A percentile compares a stretch with the other conserved stretches of the same genome.
Conservation (phyloP, 2,888 invertebrate genomes). For the Pecten maximus region DNA sequence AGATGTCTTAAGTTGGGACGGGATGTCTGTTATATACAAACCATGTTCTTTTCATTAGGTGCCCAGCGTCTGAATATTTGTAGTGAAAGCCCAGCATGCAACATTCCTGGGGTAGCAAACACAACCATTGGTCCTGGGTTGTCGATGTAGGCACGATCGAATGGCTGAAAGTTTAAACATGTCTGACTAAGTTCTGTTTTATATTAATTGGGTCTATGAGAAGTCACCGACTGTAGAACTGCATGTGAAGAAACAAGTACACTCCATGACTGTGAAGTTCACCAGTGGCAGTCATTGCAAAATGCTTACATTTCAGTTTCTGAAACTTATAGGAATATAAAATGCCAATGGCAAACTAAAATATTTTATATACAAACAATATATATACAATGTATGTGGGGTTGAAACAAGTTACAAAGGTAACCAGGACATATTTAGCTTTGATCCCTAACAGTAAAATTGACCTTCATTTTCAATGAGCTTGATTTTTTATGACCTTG, state of each 20-base stretch:
- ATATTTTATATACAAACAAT: too few relatives aligned
- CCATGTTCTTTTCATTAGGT: constrained; percentile 98
- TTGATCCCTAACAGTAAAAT: not conserved
- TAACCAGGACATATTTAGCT: too few relatives aligned
- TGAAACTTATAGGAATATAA: too few relatives aligned
- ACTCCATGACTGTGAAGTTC: too few relatives aligned
- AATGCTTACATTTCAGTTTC: too few relatives aligned
- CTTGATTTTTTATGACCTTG: not conserved
- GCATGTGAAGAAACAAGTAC: too few relatives aligned
- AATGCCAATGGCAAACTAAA: too few relatives aligned
- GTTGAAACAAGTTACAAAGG: too few relatives aligned
- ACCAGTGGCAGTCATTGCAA: too few relatives aligned
- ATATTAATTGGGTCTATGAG: too few relatives aligned
- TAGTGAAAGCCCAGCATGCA: constrained; percentile 98
- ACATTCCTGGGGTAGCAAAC: constrained; percentile 99
- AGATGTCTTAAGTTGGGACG: not conserved
- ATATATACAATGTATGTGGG: too few relatives aligned
- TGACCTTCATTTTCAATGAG: not conserved
- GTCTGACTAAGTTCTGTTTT: not conserved
- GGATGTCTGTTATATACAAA: constrained; percentile 65
- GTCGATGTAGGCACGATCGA: constrained; percentile 95
- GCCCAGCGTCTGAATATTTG: constrained; percentile 99
- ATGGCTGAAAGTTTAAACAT: constrained; percentile 66
- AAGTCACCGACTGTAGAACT: too few relatives aligned
- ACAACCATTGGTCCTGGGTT: constrained; percentile 98